Evolutionary conservation across 2,888 invertebrate species (phyloP), one percentile per base, ranked within the genome.

Genomic region (Dolichomitus sp.): DNA sequence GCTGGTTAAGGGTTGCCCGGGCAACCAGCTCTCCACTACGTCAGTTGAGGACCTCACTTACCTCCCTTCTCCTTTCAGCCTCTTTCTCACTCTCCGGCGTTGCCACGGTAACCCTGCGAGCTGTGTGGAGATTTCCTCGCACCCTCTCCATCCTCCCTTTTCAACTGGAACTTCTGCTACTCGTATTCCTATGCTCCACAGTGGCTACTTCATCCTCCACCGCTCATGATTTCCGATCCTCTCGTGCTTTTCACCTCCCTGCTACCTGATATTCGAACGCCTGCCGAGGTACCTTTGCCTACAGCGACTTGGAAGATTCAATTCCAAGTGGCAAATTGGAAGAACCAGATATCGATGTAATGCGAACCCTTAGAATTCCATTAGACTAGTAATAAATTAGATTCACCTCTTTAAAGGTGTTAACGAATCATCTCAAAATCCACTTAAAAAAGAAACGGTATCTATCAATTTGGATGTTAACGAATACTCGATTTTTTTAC

Each of bases 1-100:
- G 9, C 63, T 19, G 79, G 86, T 84, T 82, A 85, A 86, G 86
- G 89, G 93, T 93, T 91, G 88, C 93, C 93, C 87, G 89, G 91
- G 93, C 92, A 93, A 93, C 93, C 85, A 79, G 81, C n/a, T 48
- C 87, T 82, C 78, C 45, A 45, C 73, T 40, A 63, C 70, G 50
- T 70, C 68, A 68, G 52, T 54, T 87, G 89, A 89, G 89, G 87
- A 87, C 84, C 87, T 87, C 90, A 72, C 70, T 72, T 17, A 17
- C 37, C 61, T 59, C 54, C 45, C 45, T 23, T 42, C 52, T 54
- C 48, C 72, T 70, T 70, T 52, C 40, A 59, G 7, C 73, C 57
- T 76, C 76, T 72, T 74, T 77, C 77, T 76, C 70, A 66, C 76
- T 81, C 84, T 75, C 57, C 69, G 59, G 66, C 84, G 86, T 86